phyloP scores from a whole-genome alignment of 2,113 vertebrate species.

The Catagonus wagneri region DNA sequence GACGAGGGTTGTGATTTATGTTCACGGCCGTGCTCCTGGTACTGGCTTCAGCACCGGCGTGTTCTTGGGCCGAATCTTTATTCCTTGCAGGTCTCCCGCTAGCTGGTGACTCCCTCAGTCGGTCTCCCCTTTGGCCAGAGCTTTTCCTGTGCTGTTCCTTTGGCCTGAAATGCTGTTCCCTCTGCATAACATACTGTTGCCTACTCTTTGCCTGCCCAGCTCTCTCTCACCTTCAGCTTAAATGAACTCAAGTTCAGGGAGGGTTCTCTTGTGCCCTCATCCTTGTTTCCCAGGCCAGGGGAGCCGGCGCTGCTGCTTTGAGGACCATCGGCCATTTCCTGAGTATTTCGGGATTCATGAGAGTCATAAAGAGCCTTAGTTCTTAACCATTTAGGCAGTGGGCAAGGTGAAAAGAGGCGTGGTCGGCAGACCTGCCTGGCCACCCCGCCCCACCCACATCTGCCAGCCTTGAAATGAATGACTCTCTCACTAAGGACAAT shows the following conservation, averaged over 20 bases:
- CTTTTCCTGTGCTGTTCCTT: neutral
- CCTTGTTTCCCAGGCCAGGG: neutral
- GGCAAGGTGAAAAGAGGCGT: neutral
- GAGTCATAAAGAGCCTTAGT: slow-evolving; percentile 14
- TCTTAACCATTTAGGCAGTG: neutral
- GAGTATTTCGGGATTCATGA: neutral
- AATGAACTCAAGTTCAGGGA: neutral
- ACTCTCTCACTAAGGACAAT: slow-evolving; percentile 8
- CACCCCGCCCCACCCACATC: neutral
- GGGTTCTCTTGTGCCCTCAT: neutral
- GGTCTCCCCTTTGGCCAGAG: neutral
- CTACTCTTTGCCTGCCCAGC: neutral
- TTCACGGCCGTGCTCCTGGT: neutral
- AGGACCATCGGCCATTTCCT: neutral
- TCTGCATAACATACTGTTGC: neutral
- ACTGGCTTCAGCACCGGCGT: neutral
- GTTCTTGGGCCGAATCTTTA: neutral
- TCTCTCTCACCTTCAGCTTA: neutral
- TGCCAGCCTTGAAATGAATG: neutral
- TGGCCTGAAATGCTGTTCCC: neutral
- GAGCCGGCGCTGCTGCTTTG: neutral
- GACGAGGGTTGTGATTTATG: neutral
- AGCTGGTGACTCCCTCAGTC: accelerated
- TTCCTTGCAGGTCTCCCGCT: neutral
- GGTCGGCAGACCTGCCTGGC: neutral